Evolutionary conservation across 1,140 invertebrate genomes (phyloP).

Genomic region (Pemphigus obesinymphae): DNA sequence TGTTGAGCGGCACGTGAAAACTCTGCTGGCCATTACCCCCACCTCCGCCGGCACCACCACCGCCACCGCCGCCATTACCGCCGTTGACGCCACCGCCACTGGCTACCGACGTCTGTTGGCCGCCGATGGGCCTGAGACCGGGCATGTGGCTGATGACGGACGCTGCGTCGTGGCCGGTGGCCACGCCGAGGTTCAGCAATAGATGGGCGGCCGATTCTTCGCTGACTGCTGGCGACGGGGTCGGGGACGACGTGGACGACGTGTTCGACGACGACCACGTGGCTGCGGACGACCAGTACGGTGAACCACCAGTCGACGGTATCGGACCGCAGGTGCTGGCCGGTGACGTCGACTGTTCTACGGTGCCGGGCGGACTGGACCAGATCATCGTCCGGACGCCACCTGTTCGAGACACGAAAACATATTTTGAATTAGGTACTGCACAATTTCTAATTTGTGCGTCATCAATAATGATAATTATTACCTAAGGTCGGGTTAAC

Average conservation of each 20-base stretch:
- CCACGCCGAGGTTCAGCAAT: slow-evolving; percentile 73
- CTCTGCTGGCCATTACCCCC: slow-evolving; percentile 47
- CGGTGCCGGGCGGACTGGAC: slow-evolving; percentile 59
- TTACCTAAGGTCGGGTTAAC: too few species aligned
- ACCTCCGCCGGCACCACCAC: slow-evolving; percentile 26
- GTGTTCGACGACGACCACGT: slow-evolving; percentile 50
- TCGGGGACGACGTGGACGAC: slow-evolving; percentile 42
- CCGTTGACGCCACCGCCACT: not conserved
- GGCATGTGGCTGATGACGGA: slow-evolving; percentile 59
- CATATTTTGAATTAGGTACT: too few species aligned
- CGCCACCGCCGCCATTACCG: slow-evolving; percentile 45
- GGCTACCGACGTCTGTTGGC: slow-evolving; percentile 3
- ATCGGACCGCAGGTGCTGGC: slow-evolving; percentile 42
- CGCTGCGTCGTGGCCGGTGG: slow-evolving; percentile 76
- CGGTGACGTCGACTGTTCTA: slow-evolving; percentile 50
- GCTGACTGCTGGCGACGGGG: slow-evolving; percentile 50
- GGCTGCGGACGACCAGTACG: slow-evolving; percentile 54
- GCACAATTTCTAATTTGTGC: too few species aligned
- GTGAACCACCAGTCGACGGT: slow-evolving; percentile 51
- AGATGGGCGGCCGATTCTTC: slow-evolving; percentile 78
- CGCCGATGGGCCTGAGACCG: slow-evolving; percentile 28
- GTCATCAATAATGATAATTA: too few species aligned
- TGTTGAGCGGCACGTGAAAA: slow-evolving; percentile 67
- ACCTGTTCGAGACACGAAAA: slow-evolving; percentile 51
- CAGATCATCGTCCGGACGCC: slow-evolving; percentile 88